Evolutionary conservation across 2,797 vertebrate genomes (phyloP).

Genomic region (Allenopithecus nigroviridis): DNA sequence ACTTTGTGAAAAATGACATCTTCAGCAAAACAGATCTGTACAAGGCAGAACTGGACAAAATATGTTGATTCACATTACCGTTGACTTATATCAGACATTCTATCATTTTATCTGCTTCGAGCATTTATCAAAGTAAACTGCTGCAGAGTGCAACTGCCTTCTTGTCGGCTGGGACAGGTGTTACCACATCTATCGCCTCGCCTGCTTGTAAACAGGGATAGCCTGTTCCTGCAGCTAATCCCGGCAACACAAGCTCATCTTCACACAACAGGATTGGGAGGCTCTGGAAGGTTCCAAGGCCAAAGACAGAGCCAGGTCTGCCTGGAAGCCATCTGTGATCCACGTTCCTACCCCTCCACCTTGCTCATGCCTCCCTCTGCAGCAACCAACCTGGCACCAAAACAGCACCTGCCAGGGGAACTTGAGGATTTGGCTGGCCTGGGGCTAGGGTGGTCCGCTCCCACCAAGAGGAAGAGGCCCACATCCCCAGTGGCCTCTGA

Average conservation of each 20-base stretch:
- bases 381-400: not conserved
- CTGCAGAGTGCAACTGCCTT: not conserved
- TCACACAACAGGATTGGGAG: not conserved
- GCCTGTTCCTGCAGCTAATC: too few relatives aligned
- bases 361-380: not conserved
- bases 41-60: not conserved
- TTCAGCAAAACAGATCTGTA: not conserved
- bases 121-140: not conserved
- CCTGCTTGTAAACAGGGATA: not conserved
- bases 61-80: rapidly evolving
- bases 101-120: not conserved
- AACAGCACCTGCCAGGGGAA: not conserved
- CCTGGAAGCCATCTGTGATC: not conserved
- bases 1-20: not conserved
- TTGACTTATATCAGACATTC: not conserved
- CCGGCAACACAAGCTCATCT: not conserved
- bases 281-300: not conserved
- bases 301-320: not conserved
- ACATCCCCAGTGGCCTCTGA: not conserved
- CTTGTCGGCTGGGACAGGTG: not conserved
- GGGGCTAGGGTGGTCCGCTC: not conserved
- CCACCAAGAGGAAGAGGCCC: not conserved
- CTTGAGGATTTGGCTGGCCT: not conserved
- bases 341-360: rapidly evolving
- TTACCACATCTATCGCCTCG: not conserved